Evolutionary conservation across 2,888 invertebrate genomes (phyloP).

Genomic region (Ennomos quercinarius): DNA sequence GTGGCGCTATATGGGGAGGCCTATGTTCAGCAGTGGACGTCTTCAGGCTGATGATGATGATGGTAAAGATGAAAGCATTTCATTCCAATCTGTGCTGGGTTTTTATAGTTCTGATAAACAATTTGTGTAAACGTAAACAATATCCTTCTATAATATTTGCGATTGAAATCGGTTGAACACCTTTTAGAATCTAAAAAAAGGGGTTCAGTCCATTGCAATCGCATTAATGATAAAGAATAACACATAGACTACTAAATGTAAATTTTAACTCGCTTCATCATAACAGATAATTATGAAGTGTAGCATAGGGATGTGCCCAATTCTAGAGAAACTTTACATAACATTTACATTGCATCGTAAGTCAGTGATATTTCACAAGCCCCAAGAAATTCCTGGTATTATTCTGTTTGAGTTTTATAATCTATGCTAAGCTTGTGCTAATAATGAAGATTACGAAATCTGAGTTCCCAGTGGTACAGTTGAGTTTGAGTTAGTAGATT

Average conservation of each 20-base stretch:
- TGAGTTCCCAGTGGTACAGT: constrained; percentile 27
- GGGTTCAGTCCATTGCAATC: no score
- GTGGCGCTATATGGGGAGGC: no score
- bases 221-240: constrained; percentile 12
- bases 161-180: no score
- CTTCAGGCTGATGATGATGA: no score
- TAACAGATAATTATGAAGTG: constrained; percentile 12
- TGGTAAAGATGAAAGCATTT: no score
- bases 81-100: no score
- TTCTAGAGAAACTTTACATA: constrained; percentile 11
- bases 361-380: constrained; percentile 8
- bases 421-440: constrained; percentile 42
- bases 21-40: no score
- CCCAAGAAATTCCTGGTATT: constrained; percentile 24
- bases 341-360: constrained; percentile 4
- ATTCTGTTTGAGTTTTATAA: constrained; percentile 29
- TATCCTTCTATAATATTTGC: no score
- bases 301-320: constrained; percentile 3
- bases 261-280: not conserved
- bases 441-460: constrained; percentile 41
- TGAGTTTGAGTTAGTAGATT: constrained; percentile 37
- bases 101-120: no score
- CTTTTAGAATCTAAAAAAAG: no score
- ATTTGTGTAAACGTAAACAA: no score
- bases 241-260: not conserved